phyloP scores from a whole-genome alignment of 2,113 vertebrate genomes.

The Gila orcuttii region DNA sequence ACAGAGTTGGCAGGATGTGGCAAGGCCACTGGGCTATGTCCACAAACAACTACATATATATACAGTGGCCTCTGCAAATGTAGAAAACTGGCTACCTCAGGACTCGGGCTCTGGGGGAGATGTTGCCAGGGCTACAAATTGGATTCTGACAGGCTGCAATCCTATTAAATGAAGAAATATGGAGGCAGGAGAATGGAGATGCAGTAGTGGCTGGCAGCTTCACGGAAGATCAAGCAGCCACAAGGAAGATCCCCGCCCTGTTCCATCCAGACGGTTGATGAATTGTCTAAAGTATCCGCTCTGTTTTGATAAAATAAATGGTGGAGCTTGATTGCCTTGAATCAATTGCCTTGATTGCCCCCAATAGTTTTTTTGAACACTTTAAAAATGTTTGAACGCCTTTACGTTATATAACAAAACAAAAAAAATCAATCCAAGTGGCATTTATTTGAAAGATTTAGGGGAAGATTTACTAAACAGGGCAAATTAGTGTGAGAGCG shows the following conservation, averaged over 20 bases:
- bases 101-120: slow-evolving; percentile 50
- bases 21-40: slow-evolving; percentile 29
- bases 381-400: not conserved
- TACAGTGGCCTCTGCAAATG: slow-evolving; percentile 21
- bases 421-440: not conserved
- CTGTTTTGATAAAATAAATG: slow-evolving; percentile 48
- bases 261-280: slow-evolving; percentile 44
- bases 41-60: slow-evolving; percentile 34
- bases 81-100: slow-evolving; percentile 20
- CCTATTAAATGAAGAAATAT: slow-evolving; percentile 75
- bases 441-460: too few relatives aligned
- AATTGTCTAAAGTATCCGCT: slow-evolving; percentile 52
- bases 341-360: not conserved
- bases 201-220: slow-evolving; percentile 63
- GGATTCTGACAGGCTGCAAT: slow-evolving; percentile 67
- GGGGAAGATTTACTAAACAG: too few relatives aligned
- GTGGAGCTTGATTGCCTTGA: not conserved
- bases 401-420: not conserved
- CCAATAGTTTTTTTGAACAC: not conserved
- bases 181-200: slow-evolving; percentile 57
- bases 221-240: slow-evolving; percentile 69
- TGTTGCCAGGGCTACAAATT: slow-evolving; percentile 65
- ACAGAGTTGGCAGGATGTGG: slow-evolving; percentile 40
- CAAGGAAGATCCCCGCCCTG: slow-evolving; percentile 2
- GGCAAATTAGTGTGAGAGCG: too few relatives aligned